A percentile compares a stretch with the other conserved stretches of the same genome.
Evolutionary conservation across 2,113 vertebrate genomes (phyloP).

Genomic region (Lepisosteus oculatus): DNA sequence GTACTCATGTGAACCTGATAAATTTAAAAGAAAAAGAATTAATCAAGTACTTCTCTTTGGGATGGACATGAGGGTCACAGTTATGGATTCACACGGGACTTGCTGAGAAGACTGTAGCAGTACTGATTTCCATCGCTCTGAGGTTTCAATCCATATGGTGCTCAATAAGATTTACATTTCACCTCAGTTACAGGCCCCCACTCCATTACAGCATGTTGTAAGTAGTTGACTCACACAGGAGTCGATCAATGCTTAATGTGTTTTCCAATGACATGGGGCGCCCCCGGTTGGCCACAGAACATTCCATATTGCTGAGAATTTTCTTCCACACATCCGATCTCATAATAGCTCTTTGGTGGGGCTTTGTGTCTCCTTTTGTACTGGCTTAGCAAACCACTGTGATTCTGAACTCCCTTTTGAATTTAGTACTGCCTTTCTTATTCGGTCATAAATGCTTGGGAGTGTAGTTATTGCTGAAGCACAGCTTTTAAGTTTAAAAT

Average conservation of each 20-base stretch:
- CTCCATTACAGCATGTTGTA: neutral
- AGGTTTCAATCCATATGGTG: neutral
- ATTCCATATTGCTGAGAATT: no score
- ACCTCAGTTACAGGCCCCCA: slow-evolving; percentile 1
- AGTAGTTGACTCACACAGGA: neutral
- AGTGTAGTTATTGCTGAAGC: no score
- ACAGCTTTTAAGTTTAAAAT: no score
- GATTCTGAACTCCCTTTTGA: no score
- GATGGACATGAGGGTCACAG: slow-evolving; percentile 1
- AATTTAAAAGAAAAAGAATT: slow-evolving; percentile 1
- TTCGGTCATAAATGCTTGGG: no score
- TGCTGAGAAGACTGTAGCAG: slow-evolving; percentile 12
- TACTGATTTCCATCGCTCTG: slow-evolving; percentile 11
- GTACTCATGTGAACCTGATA: no score
- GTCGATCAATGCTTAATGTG: neutral
- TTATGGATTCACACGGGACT: slow-evolving; percentile 9
- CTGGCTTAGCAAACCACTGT: no score
- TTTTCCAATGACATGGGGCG: neutral
- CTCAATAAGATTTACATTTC: slow-evolving; percentile 18
- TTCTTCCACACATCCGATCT: no score
- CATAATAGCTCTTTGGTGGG: no score
- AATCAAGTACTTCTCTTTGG: neutral
- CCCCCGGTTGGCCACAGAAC: no score
- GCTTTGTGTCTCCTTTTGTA: no score
- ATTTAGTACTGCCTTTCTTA: no score